These are phyloP conservation scores for Eristalis intricaria DNA, from an alignment of 2,888 invertebrate species.

Conservation along the genomic window DNA sequence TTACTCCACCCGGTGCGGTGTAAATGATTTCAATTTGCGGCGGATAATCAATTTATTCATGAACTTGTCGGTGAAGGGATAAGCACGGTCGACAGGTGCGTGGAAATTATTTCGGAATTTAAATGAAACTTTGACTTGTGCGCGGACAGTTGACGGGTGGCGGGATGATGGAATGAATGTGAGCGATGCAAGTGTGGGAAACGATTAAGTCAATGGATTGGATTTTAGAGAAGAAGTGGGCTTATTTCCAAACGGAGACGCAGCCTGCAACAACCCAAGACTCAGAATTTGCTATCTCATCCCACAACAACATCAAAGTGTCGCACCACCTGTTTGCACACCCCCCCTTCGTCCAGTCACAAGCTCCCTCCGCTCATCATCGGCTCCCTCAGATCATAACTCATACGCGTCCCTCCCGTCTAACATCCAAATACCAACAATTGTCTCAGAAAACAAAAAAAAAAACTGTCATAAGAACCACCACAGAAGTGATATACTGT, in stretches of 20 bases:
- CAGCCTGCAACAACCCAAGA: too few species aligned
- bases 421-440: neutral
- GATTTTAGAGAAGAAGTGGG: too few species aligned
- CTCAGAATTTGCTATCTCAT: too few species aligned
- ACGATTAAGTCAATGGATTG: too few species aligned
- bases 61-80: neutral
- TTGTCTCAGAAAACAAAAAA: neutral
- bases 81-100: neutral
- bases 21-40: neutral
- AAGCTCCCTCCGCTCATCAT: neutral
- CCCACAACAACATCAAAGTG: too few species aligned
- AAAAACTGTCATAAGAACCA: neutral
- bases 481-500: neutral
- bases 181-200: too few species aligned
- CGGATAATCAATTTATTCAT: neutral
- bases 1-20: neutral
- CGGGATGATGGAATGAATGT: too few species aligned
- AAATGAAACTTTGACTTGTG: too few species aligned
- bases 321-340: too few species aligned
- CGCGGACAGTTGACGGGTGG: too few species aligned
- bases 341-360: neutral
- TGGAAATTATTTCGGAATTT: too few species aligned
- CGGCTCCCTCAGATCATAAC: neutral
- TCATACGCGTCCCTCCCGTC: neutral
- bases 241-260: too few species aligned